A percentile compares a stretch with the other conserved stretches of the same genome.
Evolutionary conservation across 2,113 vertebrate species (phyloP).

Genomic region (Scopus umbretta): DNA sequence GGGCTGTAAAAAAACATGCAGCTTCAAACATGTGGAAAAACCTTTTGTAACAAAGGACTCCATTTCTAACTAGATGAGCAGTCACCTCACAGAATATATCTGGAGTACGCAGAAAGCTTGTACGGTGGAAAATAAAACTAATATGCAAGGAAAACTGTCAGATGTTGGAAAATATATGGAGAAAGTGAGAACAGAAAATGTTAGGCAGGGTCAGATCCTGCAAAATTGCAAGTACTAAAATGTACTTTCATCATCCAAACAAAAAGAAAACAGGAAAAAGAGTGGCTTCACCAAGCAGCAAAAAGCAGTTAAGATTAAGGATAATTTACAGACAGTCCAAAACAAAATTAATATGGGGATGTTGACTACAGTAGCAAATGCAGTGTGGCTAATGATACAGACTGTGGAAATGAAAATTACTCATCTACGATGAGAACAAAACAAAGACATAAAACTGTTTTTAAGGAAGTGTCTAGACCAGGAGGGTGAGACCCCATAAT

Average conservation of each 20-base stretch:
- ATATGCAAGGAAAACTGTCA: slow-evolving; percentile 5
- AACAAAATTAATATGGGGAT: slow-evolving; percentile 21
- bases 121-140: background rate
- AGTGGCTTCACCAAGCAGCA: background rate
- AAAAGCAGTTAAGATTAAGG: background rate
- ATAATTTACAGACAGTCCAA: background rate
- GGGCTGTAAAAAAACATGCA: background rate
- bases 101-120: background rate
- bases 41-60: background rate
- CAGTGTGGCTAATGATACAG: background rate
- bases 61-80: slow-evolving; percentile 13
- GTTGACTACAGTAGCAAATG: slow-evolving; percentile 2
- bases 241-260: slow-evolving; percentile 9
- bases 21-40: background rate
- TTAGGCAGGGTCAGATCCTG: background rate
- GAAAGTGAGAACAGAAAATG: slow-evolving; percentile 8
- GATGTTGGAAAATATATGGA: slow-evolving; percentile 18
- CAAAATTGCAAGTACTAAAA: slow-evolving; percentile 13
- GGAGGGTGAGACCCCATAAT: background rate
- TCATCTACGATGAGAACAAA: slow-evolving; percentile 15
- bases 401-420: slow-evolving; percentile 5
- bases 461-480: background rate
- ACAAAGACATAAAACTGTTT: slow-evolving; percentile 20
- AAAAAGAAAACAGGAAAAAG: background rate
- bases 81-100: background rate